Conservation (phyloP, 2,888 invertebrate species). For the Eupelmus urozonus region DNA sequence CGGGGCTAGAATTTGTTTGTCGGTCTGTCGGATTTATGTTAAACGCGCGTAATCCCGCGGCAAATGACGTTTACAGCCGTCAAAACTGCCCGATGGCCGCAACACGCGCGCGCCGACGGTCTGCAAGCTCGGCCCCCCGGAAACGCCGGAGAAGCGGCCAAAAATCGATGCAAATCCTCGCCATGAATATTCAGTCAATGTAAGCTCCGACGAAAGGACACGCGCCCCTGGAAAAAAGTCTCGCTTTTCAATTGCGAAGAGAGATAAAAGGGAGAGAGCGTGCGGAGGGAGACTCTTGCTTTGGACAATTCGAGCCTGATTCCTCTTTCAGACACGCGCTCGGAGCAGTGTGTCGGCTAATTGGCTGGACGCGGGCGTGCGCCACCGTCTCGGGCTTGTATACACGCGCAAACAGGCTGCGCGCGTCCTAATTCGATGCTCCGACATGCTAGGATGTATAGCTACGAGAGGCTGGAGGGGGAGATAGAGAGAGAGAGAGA, state of each 20-base stretch:
- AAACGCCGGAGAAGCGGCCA: conserved; percentile 60
- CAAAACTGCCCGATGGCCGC: conserved; percentile 62
- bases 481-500: neutral
- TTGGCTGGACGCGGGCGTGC: conserved; percentile 50
- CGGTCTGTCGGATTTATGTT: conserved; percentile 64
- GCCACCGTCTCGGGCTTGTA: neutral
- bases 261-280: too few species aligned
- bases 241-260: too few species aligned
- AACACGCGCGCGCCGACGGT: conserved; percentile 26
- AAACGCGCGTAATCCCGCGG: conserved; percentile 64
- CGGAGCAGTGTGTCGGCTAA: conserved; percentile 60
- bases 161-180: conserved; percentile 70
- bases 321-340: neutral
- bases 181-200: conserved; percentile 70
- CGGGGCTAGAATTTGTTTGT: conserved; percentile 55
- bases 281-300: too few species aligned
- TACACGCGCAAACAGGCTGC: conserved; percentile 39
- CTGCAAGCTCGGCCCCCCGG: neutral
- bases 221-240: too few species aligned
- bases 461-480: neutral
- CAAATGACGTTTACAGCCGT: conserved; percentile 64
- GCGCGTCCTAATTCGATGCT: conserved; percentile 43
- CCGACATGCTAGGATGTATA: conserved; percentile 3
- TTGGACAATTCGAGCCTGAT: neutral
- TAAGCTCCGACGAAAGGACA: conserved; percentile 39